Percentiles rank a stretch among this genome's conserved stretches.
phyloP scores from a whole-genome alignment of 2,797 vertebrate species.

The Tenualosa ilisha region DNA sequence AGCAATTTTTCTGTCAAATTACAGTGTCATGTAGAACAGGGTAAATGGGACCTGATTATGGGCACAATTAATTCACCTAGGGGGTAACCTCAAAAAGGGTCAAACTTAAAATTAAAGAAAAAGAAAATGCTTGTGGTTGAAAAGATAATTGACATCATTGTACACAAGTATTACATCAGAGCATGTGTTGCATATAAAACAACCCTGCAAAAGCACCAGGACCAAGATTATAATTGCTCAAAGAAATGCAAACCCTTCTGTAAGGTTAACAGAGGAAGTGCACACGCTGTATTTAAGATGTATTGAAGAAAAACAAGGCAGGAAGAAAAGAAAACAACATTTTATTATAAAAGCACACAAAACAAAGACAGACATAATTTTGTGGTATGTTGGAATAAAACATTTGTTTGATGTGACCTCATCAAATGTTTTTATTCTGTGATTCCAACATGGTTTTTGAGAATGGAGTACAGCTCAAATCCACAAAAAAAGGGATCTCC shows the following conservation, averaged over 20 bases:
- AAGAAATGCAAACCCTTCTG: neutral
- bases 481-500: neutral
- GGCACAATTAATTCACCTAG: neutral
- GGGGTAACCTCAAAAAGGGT: neutral
- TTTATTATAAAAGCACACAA: slow-evolving; percentile 28
- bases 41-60: neutral
- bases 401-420: neutral
- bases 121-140: neutral
- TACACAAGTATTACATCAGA: too few species aligned
- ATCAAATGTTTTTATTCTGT: slow-evolving; percentile 17
- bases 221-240: neutral
- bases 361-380: slow-evolving; percentile 11
- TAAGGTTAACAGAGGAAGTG: neutral
- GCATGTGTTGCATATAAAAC: too few species aligned
- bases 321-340: neutral
- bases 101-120: neutral
- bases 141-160: neutral
- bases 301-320: neutral
- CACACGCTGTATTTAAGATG: neutral
- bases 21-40: neutral
- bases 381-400: slow-evolving; percentile 9
- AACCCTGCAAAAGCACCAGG: too few species aligned
- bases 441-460: slow-evolving; percentile 11
- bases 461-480: neutral
- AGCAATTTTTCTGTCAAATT: neutral